Evolutionary conservation across 2,888 invertebrate genomes (phyloP).

Genomic region (Scaptomyza caliginosa): DNA sequence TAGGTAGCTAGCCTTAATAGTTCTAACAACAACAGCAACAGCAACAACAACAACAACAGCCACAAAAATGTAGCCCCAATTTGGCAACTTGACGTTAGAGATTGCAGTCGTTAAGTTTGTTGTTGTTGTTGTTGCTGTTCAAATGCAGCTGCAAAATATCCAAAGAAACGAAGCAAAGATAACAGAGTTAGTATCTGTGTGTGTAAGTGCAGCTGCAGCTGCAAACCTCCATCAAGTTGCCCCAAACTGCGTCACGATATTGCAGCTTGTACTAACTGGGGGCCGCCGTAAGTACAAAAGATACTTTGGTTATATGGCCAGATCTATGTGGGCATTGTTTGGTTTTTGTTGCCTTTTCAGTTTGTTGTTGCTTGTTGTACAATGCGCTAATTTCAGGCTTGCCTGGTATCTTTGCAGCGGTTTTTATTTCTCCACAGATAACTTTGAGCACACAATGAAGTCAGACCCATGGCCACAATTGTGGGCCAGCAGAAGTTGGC

Average conservation of each 20-base stretch:
- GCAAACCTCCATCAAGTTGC: conserved; percentile 21
- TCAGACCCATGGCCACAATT: conserved; percentile 44
- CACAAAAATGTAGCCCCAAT: conserved; percentile 19
- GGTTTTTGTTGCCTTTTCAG: not conserved
- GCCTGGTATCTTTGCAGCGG: conserved; percentile 15
- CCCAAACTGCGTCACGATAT: conserved; percentile 30
- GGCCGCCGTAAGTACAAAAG: not conserved
- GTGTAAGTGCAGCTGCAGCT: conserved; percentile 31
- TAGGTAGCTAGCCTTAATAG: conserved; percentile 5
- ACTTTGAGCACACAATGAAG: conserved; percentile 53
- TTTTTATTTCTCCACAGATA: conserved; percentile 10
- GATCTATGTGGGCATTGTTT: conserved; percentile 24
- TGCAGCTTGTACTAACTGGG: conserved; percentile 7
- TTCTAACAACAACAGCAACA: not conserved
- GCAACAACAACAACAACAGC: not conserved
- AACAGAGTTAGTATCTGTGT: conserved; percentile 15
- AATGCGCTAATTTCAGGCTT: conserved; percentile 21
- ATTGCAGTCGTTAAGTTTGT: conserved; percentile 7
- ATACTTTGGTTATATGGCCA: not conserved
- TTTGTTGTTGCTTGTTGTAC: conserved; percentile 1
- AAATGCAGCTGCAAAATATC: conserved; percentile 19
- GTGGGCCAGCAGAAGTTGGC: conserved; percentile 21
- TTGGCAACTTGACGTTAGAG: conserved; percentile 17
- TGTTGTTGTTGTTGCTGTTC: conserved; percentile 23
- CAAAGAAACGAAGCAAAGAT: not conserved